These are phyloP conservation scores for Acrobasis repandana DNA, from an alignment of 2,888 invertebrate genomes.

Conservation along the genomic window DNA sequence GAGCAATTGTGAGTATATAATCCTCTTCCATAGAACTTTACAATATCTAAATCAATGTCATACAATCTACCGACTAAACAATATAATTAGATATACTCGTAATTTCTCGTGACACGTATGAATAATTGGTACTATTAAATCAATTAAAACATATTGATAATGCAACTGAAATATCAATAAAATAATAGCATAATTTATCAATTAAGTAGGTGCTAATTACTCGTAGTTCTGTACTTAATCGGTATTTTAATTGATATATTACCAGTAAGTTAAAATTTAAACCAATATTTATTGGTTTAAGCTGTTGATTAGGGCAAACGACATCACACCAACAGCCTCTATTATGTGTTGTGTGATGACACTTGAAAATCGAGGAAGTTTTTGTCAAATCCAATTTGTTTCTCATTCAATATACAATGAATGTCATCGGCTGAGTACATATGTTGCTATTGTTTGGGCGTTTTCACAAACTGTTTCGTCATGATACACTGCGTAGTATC, in stretches of 20 bases:
- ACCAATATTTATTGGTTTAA: too few species aligned
- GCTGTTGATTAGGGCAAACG: too few species aligned
- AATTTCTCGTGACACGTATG: too few species aligned
- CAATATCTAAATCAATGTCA: neutral
- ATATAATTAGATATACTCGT: neutral
- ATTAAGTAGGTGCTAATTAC: too few species aligned
- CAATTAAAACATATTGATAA: too few species aligned
- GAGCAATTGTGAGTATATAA: slow-evolving; percentile 4
- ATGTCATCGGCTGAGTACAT: slow-evolving; percentile 58
- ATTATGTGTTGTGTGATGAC: slow-evolving; percentile 19
- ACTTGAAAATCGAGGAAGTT: slow-evolving; percentile 38
- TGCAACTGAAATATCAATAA: too few species aligned
- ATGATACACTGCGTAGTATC: slow-evolving; percentile 44
- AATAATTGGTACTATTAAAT: too few species aligned
- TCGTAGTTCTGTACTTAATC: too few species aligned
- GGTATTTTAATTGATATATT: too few species aligned
- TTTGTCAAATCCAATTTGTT: slow-evolving; percentile 64
- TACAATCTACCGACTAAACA: neutral
- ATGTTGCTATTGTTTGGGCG: slow-evolving; percentile 56
- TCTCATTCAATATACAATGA: slow-evolving; percentile 62
- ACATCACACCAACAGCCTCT: neutral
- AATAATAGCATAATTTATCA: too few species aligned
- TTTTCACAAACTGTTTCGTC: slow-evolving; percentile 63
- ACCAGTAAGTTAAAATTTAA: too few species aligned
- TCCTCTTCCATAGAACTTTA: too few species aligned